Evolutionary conservation across 2,797 vertebrate genomes (phyloP).

Genomic region (Chaunax sp.): DNA sequence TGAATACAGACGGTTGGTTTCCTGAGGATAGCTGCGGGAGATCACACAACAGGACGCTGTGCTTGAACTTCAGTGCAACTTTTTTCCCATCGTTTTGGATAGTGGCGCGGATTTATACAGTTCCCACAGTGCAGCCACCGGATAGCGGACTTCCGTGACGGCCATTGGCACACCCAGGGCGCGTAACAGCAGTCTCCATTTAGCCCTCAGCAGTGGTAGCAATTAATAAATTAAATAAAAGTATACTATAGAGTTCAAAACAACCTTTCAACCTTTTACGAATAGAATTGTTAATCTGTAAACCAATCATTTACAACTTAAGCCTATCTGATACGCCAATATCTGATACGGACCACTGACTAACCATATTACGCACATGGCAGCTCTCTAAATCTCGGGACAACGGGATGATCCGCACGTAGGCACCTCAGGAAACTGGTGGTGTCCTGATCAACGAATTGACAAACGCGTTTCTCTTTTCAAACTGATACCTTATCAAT

Average conservation of each 20-base stretch:
- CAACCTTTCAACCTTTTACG: not conserved
- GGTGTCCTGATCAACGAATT: constrained; percentile 16
- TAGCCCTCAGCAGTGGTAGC: not conserved
- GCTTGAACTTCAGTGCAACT: constrained; percentile 73
- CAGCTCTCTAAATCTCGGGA: constrained; percentile 3
- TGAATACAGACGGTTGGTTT: constrained; percentile 42
- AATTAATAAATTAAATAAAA: not conserved
- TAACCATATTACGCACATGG: not conserved
- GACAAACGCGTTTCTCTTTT: constrained; percentile 6
- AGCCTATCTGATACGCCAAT: too few species aligned
- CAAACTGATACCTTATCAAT: not conserved
- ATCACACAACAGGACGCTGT: constrained; percentile 68
- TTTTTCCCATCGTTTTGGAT: constrained; percentile 72
- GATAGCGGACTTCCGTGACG: constrained; percentile 77
- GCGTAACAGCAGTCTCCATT: constrained; percentile 41
- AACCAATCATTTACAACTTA: not conserved
- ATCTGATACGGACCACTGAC: not conserved
- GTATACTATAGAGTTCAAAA: not conserved
- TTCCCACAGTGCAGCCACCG: constrained; percentile 79
- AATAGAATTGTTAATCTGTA: accelerated
- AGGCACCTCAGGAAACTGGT: constrained; percentile 37
- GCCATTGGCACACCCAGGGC: constrained; percentile 71
- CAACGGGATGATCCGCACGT: constrained; percentile 63
- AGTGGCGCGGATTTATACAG: constrained; percentile 78
- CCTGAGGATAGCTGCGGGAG: constrained; percentile 66